These are phyloP conservation scores for Rousettus leschenaultii DNA, from an alignment of 2,113 vertebrate genomes.

Conservation along the genomic window DNA sequence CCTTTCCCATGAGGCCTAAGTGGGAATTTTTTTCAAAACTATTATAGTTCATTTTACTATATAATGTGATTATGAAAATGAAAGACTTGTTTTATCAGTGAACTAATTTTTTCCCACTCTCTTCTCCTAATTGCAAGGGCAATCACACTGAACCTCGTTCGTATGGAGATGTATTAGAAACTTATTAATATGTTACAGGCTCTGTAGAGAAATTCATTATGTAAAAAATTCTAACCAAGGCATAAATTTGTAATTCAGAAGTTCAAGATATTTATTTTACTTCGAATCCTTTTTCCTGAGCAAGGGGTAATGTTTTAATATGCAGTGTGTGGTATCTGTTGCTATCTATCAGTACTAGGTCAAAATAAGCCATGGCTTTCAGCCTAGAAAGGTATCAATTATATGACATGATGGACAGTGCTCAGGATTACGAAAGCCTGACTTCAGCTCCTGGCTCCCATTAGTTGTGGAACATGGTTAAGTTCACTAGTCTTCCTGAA, in stretches of 20 bases:
- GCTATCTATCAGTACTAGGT: neutral
- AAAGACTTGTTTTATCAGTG: neutral
- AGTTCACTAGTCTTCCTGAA: neutral
- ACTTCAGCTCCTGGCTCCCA: neutral
- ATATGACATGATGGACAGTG: neutral
- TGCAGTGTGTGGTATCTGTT: neutral
- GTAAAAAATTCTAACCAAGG: neutral
- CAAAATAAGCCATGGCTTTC: neutral
- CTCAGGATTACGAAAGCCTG: neutral
- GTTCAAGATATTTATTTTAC: conserved; percentile 1
- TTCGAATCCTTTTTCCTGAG: neutral
- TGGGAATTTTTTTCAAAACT: neutral
- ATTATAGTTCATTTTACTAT: neutral
- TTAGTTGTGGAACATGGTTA: neutral
- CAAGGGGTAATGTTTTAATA: neutral
- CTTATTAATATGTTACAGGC: neutral
- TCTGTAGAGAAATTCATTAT: neutral
- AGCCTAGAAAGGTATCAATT: neutral
- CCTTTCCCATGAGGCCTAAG: neutral
- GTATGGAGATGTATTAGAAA: conserved; percentile 34
- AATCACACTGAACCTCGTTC: neutral
- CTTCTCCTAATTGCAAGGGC: neutral
- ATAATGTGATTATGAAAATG: neutral
- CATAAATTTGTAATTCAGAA: neutral
- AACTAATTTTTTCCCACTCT: neutral